A percentile compares a stretch with the other conserved stretches of the same genome.
These are phyloP conservation scores for Peromyscus leucopus DNA, from an alignment of 2,113 vertebrate genomes.

Conservation along the genomic window DNA sequence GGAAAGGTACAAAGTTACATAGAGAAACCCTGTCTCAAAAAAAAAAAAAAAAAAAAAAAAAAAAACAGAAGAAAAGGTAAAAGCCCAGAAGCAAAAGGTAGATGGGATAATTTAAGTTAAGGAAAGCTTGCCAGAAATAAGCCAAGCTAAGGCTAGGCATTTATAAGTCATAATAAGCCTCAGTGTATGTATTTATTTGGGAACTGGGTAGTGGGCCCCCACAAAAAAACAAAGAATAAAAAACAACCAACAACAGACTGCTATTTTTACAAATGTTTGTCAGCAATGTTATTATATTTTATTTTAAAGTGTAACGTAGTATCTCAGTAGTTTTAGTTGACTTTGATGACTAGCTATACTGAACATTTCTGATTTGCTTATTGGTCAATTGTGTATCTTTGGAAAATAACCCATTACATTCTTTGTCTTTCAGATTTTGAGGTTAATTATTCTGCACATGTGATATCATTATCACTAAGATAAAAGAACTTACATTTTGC, in stretches of 20 bases:
- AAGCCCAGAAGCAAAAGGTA: no score
- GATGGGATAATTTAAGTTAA: no score
- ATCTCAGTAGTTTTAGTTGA: slow-evolving; percentile 33
- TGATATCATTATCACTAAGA: slow-evolving; percentile 28
- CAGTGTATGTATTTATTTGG: no score
- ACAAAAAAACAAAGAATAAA: no score
- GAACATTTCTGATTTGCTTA: slow-evolving; percentile 38
- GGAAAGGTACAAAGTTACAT: no score
- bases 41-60: no score
- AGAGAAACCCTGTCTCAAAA: no score
- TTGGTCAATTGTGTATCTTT: not conserved
- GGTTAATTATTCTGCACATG: slow-evolving; percentile 40
- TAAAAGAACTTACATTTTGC: slow-evolving; percentile 93
- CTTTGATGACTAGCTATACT: slow-evolving; percentile 45
- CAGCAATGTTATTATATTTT: slow-evolving; percentile 14
- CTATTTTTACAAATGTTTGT: slow-evolving; percentile 8
- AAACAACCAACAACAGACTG: not conserved
- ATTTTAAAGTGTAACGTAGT: slow-evolving; percentile 18
- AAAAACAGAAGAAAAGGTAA: no score
- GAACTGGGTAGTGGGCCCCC: no score
- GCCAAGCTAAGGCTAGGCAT: no score
- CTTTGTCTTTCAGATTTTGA: slow-evolving; percentile 28
- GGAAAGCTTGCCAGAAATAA: no score
- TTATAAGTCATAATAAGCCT: no score
- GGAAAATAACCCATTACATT: slow-evolving; percentile 43